Evolutionary conservation across 2,113 vertebrate species (phyloP), one percentile per base, ranked within the genome.

Genomic region (Plectropomus leopardus): DNA sequence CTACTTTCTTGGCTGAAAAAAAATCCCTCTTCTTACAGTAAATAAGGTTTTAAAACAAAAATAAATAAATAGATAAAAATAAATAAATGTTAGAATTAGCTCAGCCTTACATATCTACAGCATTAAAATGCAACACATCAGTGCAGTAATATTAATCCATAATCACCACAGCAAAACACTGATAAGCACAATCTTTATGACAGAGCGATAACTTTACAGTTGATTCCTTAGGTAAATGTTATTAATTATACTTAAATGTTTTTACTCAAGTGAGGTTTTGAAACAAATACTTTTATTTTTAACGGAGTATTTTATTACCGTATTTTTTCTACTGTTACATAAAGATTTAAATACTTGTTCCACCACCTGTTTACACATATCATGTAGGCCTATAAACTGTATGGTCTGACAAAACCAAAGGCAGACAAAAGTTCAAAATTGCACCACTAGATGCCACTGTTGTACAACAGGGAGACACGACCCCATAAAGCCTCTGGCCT

Each of bases 361-460:
- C 21, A 36, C 32, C 24, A 54, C 51, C 51, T 36, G 32, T 60
- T 21, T n/a, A 50, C 21, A 16, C 14, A 63, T 26, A 34, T 9
- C 53, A 9, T n/a, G n/a, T 10, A 23, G 45, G 45, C 45, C 30
- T 14, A n/a, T n/a, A n/a, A n/a, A 15, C 10, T 42, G 13, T 8
- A 42, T 14, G 42, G 4, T 3, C 6, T 17, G 61, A 32, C 6
- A 32, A 1, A 30, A 30, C 30, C 24, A 36, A n/a, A 40, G 16
- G 6, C 2, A 32, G 19, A 17, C 14, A 21, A 21, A 30, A 76
- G 30, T 86, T 55, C 53, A 7, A 19, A 51, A 6, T 4, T 2
- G 0, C 8, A 57, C 50, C 94, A 90, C 92, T 75, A 93, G 94
- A 89, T 88, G 92, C 84, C 92, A 78, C 60, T 66, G 51, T 86